Percentiles rank a stretch among this genome's conserved stretches.
Evolutionary conservation across 1,140 invertebrate species (phyloP).

Genomic region (Caerostris extrusa): DNA sequence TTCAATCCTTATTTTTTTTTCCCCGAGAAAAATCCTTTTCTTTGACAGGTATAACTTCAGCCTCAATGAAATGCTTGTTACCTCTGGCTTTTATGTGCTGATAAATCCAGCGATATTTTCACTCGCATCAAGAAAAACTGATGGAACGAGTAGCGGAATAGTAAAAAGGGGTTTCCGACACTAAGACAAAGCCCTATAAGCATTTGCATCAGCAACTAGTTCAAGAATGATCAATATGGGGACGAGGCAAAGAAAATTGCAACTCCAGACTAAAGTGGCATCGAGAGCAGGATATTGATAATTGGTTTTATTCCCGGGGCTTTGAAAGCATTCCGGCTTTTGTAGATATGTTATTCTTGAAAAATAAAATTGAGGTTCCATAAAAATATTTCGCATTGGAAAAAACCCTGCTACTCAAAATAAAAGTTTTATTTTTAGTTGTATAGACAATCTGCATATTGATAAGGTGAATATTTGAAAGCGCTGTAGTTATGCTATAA

Average conservation of each 20-base stretch:
- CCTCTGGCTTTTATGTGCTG: not conserved
- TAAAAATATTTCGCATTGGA: too few species aligned
- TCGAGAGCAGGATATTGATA: not conserved
- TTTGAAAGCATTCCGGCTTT: too few species aligned
- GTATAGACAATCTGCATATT: too few species aligned
- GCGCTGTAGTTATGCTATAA: too few species aligned
- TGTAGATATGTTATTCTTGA: too few species aligned
- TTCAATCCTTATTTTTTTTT: not conserved
- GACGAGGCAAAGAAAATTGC: too few species aligned
- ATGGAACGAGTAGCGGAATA: not conserved
- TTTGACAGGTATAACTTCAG: slow-evolving; percentile 1
- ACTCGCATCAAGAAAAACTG: not conserved
- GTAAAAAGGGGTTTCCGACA: slow-evolving; percentile 19
- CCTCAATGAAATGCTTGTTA: slow-evolving; percentile 39
- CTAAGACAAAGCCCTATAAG: slow-evolving; percentile 32
- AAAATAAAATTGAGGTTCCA: too few species aligned
- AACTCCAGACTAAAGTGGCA: not conserved
- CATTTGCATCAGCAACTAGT: slow-evolving; percentile 41
- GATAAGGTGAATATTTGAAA: too few species aligned
- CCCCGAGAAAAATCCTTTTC: not conserved
- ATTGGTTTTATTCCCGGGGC: not conserved
- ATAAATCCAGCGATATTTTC: not conserved
- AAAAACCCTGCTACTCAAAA: too few species aligned
- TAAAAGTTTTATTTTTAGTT: too few species aligned
- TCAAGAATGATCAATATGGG: slow-evolving; percentile 16